A percentile compares a stretch with the other conserved stretches of the same genome.
These are phyloP conservation scores for Tortrix viridana DNA, from an alignment of 2,888 invertebrate species.

Conservation along the genomic window DNA sequence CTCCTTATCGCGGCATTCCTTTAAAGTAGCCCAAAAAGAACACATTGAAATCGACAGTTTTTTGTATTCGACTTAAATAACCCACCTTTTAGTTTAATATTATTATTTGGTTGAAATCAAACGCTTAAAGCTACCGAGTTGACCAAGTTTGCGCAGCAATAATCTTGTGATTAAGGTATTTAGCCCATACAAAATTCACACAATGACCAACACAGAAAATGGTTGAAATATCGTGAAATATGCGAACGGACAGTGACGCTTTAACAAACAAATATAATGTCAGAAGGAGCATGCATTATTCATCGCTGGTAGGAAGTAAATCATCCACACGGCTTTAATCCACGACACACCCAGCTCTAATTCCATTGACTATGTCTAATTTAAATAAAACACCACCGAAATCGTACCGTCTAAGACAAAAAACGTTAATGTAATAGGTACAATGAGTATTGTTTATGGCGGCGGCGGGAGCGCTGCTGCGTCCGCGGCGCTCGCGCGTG, in stretches of 20 bases:
- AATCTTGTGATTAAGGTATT: too few species aligned
- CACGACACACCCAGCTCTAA: slow-evolving; percentile 52
- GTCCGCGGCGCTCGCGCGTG: slow-evolving; percentile 64
- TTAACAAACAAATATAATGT: slow-evolving; percentile 32
- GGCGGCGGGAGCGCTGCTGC: slow-evolving; percentile 49
- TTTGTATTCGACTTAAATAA: slow-evolving; percentile 74
- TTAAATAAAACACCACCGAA: slow-evolving; percentile 64
- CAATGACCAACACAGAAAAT: background rate
- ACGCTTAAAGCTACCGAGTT: slow-evolving; percentile 55
- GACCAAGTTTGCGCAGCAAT: slow-evolving; percentile 7
- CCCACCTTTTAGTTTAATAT: slow-evolving; percentile 56
- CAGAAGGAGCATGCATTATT: slow-evolving; percentile 43
- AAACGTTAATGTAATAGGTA: slow-evolving; percentile 56
- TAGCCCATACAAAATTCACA: too few species aligned
- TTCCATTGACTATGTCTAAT: slow-evolving; percentile 56
- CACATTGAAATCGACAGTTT: slow-evolving; percentile 63
- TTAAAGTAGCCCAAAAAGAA: slow-evolving; percentile 79
- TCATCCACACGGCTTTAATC: slow-evolving; percentile 48
- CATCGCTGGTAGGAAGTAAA: slow-evolving; percentile 45
- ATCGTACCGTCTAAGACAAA: slow-evolving; percentile 59
- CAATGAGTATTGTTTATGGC: slow-evolving; percentile 62
- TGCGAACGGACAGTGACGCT: slow-evolving; percentile 19
- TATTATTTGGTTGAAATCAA: slow-evolving; percentile 59
- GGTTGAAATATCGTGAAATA: slow-evolving; percentile 1
- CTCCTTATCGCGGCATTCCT: slow-evolving; percentile 82